These are phyloP conservation scores for Zaprionus ornatus DNA, from an alignment of 1,140 invertebrate species.

Conservation along the genomic window DNA sequence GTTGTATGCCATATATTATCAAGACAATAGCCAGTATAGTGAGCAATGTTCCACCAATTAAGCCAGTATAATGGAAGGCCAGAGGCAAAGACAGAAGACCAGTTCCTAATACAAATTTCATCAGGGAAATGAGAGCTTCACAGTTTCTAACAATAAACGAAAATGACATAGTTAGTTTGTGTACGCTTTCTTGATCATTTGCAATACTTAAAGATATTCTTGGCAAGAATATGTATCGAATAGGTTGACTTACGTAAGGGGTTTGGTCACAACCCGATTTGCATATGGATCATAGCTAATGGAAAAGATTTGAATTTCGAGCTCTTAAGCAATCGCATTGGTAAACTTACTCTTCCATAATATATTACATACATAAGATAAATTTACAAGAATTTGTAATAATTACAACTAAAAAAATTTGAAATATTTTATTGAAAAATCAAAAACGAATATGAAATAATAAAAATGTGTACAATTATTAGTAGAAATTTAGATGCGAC, in stretches of 20 bases:
- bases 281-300: slow-evolving; percentile 43
- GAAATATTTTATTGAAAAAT: background rate
- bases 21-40: background rate
- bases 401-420: background rate
- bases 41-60: slow-evolving; percentile 14
- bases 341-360: background rate
- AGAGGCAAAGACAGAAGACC: slow-evolving; percentile 49
- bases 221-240: background rate
- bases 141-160: slow-evolving; percentile 4
- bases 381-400: background rate
- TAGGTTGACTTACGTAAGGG: slow-evolving; percentile 27
- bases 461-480: background rate
- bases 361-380: background rate
- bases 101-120: slow-evolving; percentile 41
- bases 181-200: too few species aligned
- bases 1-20: slow-evolving; percentile 44
- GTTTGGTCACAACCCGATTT: slow-evolving; percentile 13
- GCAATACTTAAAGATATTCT: background rate
- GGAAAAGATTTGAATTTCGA: background rate
- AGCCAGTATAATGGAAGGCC: slow-evolving; percentile 32
- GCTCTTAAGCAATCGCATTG: background rate
- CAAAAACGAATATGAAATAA: background rate
- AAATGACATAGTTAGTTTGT: background rate
- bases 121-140: slow-evolving; percentile 25
- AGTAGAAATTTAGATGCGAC: background rate